These are phyloP conservation scores for Caenorhabditis angaria DNA, from an alignment of 2,888 invertebrate species.

Conservation along the genomic window DNA sequence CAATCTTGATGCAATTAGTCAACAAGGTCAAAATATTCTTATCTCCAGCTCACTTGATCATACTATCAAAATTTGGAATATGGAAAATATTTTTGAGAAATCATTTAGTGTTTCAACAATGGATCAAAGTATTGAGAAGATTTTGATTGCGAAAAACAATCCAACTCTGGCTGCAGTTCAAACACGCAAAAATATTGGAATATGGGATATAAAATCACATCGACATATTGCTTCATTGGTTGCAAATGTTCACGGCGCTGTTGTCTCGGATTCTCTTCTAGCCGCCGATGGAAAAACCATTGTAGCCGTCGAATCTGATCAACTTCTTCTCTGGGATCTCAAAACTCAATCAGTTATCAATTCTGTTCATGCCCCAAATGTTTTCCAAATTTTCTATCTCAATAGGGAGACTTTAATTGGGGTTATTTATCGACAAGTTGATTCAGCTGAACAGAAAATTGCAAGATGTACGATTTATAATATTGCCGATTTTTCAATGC, in stretches of 20 bases:
- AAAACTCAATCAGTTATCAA: conserved; percentile 63
- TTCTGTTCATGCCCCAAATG: conserved; percentile 53
- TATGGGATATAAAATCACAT: conserved; percentile 77
- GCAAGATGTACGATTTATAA: conserved; percentile 59
- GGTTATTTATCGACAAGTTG: conserved; percentile 59
- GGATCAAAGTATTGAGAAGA: conserved; percentile 91
- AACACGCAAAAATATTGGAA: conserved; percentile 90
- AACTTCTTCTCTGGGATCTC: conserved; percentile 65
- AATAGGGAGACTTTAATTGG: conserved; percentile 58
- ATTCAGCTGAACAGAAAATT: conserved; percentile 66
- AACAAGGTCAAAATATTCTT: conserved; percentile 79
- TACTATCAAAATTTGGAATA: conserved; percentile 94
- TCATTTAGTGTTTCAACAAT: conserved; percentile 94
- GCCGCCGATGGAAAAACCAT: conserved; percentile 54
- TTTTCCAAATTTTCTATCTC: conserved; percentile 58
- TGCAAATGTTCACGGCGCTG: conserved; percentile 65
- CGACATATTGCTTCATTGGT: conserved; percentile 63
- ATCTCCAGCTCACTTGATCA: conserved; percentile 97
- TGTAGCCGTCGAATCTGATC: conserved; percentile 53
- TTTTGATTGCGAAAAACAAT: conserved; percentile 78
- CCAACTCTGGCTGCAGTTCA: conserved; percentile 85
- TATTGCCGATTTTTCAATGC: conserved; percentile 47
- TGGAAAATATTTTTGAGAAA: conserved; percentile 97
- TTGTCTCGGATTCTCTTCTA: conserved; percentile 61
- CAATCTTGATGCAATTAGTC: conserved; percentile 85